Evolutionary conservation across 2,797 vertebrate species (phyloP).

Genomic region (Ficedula albicollis): DNA sequence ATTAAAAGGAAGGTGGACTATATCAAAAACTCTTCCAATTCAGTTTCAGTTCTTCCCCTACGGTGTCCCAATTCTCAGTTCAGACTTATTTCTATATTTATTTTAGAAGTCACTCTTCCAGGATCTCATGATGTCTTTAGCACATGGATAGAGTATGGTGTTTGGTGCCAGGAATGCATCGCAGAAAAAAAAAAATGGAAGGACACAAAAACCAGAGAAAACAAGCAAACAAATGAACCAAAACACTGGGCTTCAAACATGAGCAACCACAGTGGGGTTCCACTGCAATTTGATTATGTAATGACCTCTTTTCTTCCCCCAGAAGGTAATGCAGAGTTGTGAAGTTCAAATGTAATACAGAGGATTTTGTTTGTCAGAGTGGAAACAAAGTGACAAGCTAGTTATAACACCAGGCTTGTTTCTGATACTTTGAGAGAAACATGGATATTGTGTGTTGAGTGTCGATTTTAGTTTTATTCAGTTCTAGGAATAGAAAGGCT

Average conservation of each 20-base stretch:
- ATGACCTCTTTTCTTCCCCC: constrained; percentile 36
- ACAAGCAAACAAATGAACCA: constrained; percentile 55
- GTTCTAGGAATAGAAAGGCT: not conserved
- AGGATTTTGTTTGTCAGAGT: constrained; percentile 34
- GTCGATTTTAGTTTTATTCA: constrained; percentile 29
- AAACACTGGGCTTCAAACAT: constrained; percentile 58
- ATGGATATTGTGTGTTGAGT: not conserved
- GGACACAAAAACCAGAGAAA: not conserved
- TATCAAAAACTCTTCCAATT: constrained; percentile 25
- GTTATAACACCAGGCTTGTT: constrained; percentile 12
- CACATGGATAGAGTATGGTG: constrained; percentile 20
- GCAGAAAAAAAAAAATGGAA: not conserved
- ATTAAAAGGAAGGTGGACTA: constrained; percentile 52
- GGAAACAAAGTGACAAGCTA: constrained; percentile 37
- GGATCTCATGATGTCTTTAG: constrained; percentile 50
- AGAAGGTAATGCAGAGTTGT: constrained; percentile 2
- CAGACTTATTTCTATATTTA: constrained; percentile 57
- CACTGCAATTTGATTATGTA: constrained; percentile 53
- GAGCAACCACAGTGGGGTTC: constrained; percentile 46
- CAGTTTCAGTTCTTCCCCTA: constrained; percentile 4
- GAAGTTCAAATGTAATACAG: constrained; percentile 24
- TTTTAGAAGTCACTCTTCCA: constrained; percentile 55
- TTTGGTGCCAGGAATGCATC: constrained; percentile 33
- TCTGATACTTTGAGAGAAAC: constrained; percentile 32
- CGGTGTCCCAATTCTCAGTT: not conserved